Evolutionary conservation across 1,140 invertebrate genomes (phyloP), one percentile per base, ranked within the genome.

Genomic region (Drosophila aff.): DNA sequence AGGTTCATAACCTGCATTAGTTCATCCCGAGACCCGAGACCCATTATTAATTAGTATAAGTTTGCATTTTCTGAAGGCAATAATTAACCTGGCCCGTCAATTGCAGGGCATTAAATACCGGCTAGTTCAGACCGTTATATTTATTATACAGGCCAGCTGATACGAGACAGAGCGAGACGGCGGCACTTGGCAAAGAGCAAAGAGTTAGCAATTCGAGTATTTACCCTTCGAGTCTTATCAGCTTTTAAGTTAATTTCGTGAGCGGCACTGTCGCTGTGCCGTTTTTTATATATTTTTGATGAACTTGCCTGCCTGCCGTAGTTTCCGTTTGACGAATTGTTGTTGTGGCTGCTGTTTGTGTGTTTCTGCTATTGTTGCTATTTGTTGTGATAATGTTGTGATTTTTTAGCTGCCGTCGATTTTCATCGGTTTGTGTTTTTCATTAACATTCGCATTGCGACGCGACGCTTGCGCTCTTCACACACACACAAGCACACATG

Each of bases 211-310:
- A 49, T 53, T 53, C 40, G 38, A 67, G 38, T 55, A 76, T 76
- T 77, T 77, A 77, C 75, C 74, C 75, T 76, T 76, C 69, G 40
- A 65, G 46, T 36, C 74, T 77, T 77, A 77, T 77, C 73, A 77
- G 55, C 64, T 76, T 60, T 67, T 43, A 76, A 77, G 55, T 76
- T 60, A 53, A 33, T 76, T 76, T 76, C 41, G 46, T 53, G 53
- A 59, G 43, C 60, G 40, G 28, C 15, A 10, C 36, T 36, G 46
- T 43, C 28, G 66, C 46, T 74, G 50, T 41, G 46, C 50, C 46
- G 53, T 26, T 52, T 52, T 46, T 44, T 60, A 21, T 59, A 50
- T 55, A 38, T 33, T 52, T 50, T 59, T 71, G 47, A 53, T 62
- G 57, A 40, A 73, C 68, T 75, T 75, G 72, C 72, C 68, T 75